Base-by-base conservation (phyloP, 1,140 invertebrate genomes). In the Eurosta solidaginis region DNA sequence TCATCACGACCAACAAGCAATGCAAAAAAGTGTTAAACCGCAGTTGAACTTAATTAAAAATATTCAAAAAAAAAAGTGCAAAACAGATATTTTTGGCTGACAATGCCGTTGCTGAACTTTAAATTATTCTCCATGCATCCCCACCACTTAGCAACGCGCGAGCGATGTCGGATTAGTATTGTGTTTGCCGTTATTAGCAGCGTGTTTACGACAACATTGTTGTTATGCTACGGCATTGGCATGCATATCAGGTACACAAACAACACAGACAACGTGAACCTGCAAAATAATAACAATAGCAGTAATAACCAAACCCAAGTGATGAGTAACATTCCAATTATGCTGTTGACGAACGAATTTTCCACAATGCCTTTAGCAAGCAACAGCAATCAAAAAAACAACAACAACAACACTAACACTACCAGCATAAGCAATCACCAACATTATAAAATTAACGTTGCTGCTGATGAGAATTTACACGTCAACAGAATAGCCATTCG, bases 1-100 rank as follows among this genome's bases (percentile, higher is more conserved):
- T 68, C 33, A 68, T 40, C 40, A 40, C 33, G 10, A 42, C 33
- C 7, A 47, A n/a, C 12, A 40, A 40, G 33, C 33, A 22, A 33
- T 33, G n/a, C 59, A 42, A 68, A 68, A 68, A 68, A 54, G 59
- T 40, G 59, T 68, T 33, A 68, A 68, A 42, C 59, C 59, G 20
- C 59, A 68, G 36, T 68, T 20, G 59, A 36, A 68, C 33, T 68
- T 68, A 68, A 68, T 68, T 42, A 40, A 68, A 68, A 68, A 42
- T 6, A 68, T 4, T 9, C 27, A 68, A 54, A 54, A 54, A 29
- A 29, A 54, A 49, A 49, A 49, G 9, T 49, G 20, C 17, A 25
- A 33, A 17, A 63, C n/a, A 63, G 36, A n/a, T n/a, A 63, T 9
- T 63, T 36, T 25, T 9, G 1, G 40, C n/a, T n/a, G 33, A 33